Evolutionary conservation across 2,113 vertebrate species (phyloP), one percentile per base, ranked within the genome.

Genomic region (Hyperopisus bebe): DNA sequence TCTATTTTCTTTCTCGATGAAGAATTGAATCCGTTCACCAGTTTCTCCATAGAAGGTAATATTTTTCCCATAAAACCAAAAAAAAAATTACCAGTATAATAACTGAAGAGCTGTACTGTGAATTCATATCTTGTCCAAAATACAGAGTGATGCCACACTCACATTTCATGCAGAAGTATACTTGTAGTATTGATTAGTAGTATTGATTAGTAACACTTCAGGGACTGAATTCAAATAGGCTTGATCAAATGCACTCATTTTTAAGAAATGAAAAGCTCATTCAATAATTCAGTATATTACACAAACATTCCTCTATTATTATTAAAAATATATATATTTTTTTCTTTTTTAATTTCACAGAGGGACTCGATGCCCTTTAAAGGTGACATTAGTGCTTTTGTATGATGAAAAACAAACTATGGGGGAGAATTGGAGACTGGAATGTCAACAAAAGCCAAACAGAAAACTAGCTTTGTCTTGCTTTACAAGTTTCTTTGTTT

Each of bases 181-280:
- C 62, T 31, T 70, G 62, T 70, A 70, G 62, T 70, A 70, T 70
- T 70, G 62, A 70, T 70, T 70, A 70, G 62, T 31, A 70, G 10
- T 70, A 70, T 70, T 70, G 62, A 70, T 70, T 70, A 70, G 62
- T 70, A 70, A 70, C 62, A 31, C 62, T 31, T 70, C 62, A 27
- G 62, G 62, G 62, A 70, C 74, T 80, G 35, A 80, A 80, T 80
- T 80, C 74, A 80, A 80, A 80, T 80, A 42, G 74, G 74, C 42
- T 42, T 80, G 35, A 39, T 80, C 31, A 80, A 80, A 80, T 42
- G 74, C 74, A 80, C 35, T 80, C 74, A 80, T 80, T 80, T 80
- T 80, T 80, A 42, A 80, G 31, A 80, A 80, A 80, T 80, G 35
- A 80, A 80, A 80, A 80, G 74, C 74, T 80, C 74, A 80, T 80